phyloP scores from a whole-genome alignment of 2,888 invertebrate genomes.

The Trissolcus brochymenae region DNA sequence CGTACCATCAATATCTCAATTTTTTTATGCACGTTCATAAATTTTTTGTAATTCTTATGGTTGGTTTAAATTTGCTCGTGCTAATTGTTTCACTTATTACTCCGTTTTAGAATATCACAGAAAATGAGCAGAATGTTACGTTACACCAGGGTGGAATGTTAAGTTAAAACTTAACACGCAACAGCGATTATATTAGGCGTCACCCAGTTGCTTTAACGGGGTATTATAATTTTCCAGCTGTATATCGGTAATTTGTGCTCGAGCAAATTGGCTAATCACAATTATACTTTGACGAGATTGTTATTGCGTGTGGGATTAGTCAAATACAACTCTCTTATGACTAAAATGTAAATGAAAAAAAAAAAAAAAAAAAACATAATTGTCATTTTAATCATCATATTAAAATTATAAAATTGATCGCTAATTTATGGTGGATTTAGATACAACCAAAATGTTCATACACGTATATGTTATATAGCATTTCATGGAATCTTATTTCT shows the following conservation, averaged over 20 bases:
- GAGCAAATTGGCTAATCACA: slow-evolving; percentile 36
- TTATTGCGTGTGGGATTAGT: slow-evolving; percentile 31
- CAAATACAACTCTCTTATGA: neutral
- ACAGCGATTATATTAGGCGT: slow-evolving; percentile 22
- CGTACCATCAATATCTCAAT: too few species aligned
- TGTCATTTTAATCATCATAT: neutral
- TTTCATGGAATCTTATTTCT: too few species aligned
- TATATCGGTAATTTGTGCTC: slow-evolving; percentile 27
- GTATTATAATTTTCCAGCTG: slow-evolving; percentile 16
- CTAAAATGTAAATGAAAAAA: neutral
- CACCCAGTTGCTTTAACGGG: slow-evolving; percentile 8
- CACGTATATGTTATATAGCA: too few species aligned
- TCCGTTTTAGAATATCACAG: too few species aligned
- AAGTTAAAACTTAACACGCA: slow-evolving; percentile 20
- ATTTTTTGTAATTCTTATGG: too few species aligned
- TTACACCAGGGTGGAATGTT: slow-evolving; percentile 9
- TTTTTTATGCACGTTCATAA: too few species aligned
- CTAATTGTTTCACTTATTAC: too few species aligned
- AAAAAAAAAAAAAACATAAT: neutral
- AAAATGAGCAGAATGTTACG: slow-evolving; percentile 1
- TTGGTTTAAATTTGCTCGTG: too few species aligned
- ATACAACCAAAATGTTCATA: too few species aligned
- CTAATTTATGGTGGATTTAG: too few species aligned
- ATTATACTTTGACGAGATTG: slow-evolving; percentile 43
- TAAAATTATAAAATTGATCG: too few species aligned